A percentile compares a stretch with the other conserved stretches of the same genome.
Conservation (phyloP, 2,113 vertebrate genomes). For the Bettongia penicillata region DNA sequence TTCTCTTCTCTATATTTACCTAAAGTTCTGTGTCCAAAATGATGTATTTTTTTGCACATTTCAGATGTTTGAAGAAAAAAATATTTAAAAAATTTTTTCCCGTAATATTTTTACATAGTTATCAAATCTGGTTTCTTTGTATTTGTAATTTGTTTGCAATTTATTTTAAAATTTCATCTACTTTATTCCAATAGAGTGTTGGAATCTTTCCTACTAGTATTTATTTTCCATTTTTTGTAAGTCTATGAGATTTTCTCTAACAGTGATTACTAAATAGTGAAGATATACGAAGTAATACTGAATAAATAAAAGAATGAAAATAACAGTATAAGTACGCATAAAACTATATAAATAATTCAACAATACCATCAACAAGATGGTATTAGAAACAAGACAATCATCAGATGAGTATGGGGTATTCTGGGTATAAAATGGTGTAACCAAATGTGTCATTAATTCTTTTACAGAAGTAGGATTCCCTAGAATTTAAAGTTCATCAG, state of each 20-base stretch:
- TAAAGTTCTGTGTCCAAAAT: too few relatives aligned
- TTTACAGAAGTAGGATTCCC: neutral
- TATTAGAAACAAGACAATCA: neutral
- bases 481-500: neutral
- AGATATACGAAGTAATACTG: neutral
- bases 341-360: neutral
- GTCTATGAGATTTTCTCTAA: too few relatives aligned
- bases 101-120: neutral
- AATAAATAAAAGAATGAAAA: neutral
- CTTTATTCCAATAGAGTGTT: neutral
- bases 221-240: too few relatives aligned
- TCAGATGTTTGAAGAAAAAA: too few relatives aligned
- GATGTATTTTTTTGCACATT: too few relatives aligned
- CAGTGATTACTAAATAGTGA: neutral
- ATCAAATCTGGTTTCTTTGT: neutral
- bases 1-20: too few relatives aligned
- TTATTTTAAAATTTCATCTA: neutral
- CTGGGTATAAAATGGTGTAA: neutral
- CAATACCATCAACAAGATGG: neutral
- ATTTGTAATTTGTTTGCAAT: neutral
- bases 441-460: neutral
- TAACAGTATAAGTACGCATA: neutral
- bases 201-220: neutral
- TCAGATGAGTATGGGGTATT: neutral
- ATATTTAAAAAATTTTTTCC: neutral